phyloP scores from a whole-genome alignment of 2,888 invertebrate genomes.

The Dexiosoma caninum region DNA sequence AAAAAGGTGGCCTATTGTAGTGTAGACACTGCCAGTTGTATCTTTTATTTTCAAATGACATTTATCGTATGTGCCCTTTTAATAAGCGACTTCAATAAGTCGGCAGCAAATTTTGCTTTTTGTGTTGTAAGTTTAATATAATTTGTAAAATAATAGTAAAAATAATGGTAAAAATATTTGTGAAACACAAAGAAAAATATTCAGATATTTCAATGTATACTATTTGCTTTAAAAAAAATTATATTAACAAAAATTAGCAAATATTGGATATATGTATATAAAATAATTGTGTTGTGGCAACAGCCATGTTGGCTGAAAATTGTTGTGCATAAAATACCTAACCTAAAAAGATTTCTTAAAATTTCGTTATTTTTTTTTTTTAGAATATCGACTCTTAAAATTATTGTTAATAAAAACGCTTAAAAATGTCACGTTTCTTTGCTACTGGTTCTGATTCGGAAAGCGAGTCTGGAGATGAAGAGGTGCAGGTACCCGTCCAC shows the following conservation, averaged over 20 bases:
- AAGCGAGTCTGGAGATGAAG: conserved; percentile 93
- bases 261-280: neutral
- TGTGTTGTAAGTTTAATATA: conserved; percentile 67
- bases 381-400: conserved; percentile 44
- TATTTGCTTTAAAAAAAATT: neutral
- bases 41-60: conserved; percentile 12
- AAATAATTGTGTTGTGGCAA: conserved; percentile 54
- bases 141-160: neutral
- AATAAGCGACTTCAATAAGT: conserved; percentile 48
- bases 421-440: conserved; percentile 93
- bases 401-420: conserved; percentile 50
- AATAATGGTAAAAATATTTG: neutral
- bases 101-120: conserved; percentile 64
- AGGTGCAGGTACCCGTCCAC: conserved; percentile 86
- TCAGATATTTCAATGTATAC: too few species aligned
- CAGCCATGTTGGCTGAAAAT: conserved; percentile 74
- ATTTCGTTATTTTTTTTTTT: conserved; percentile 45
- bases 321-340: conserved; percentile 66
- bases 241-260: neutral
- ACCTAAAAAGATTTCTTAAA: conserved; percentile 68
- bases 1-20: neutral
- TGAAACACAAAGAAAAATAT: neutral
- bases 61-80: conserved; percentile 54
- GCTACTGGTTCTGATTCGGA: conserved; percentile 97
- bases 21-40: conserved; percentile 20